Base-by-base conservation (phyloP, 1,140 invertebrate genomes). In the Formica selysi region DNA sequence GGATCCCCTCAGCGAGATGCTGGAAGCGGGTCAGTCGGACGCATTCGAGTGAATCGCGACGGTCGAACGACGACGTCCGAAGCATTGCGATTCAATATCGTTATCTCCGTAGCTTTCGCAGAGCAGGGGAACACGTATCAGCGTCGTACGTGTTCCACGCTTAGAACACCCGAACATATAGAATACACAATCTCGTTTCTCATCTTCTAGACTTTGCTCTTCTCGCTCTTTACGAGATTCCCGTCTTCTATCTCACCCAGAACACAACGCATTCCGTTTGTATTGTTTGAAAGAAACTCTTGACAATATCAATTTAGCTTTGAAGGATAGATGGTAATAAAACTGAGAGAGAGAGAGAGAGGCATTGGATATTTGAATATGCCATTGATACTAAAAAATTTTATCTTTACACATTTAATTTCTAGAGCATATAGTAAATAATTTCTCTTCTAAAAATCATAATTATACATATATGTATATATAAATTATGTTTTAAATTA, bases 61-160 rank as follows among this genome's bases (percentile, higher is more conserved):
- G 83, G 83, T 78, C 83, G 73, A 85, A 85, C 62, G 83, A 65
- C 81, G 71, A 78, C 48, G 48, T 65, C 62, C 73, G 61, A 89
- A 81, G 86, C 88, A 91, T 87, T 89, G 87, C 89, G 84, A 89
- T 91, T 91, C 86, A 91, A 91, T 89, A 89, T 91, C 86, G 86
- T 87, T 85, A 89, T 91, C 89, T 87, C 68, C 81, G 62, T 87
- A 89, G 86, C 67, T 89, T 89, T 87, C 89, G 73, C 84, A 87
- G 84, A 89, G 70, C 87, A 84, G 81, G 26, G 84, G n/a, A 67
- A 85, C 90, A 91, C 88, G 86, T 89, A 73, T 74, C 79, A 16
- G 38, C 54, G 51, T 61, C 29, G 51, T 81, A 71, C 65, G 68
- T 76, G 83, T 78, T 85, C 62, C 36, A 29, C 62, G 62, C 36